Base-by-base conservation (phyloP, 2,113 vertebrate species). In the Pagrus major region DNA sequence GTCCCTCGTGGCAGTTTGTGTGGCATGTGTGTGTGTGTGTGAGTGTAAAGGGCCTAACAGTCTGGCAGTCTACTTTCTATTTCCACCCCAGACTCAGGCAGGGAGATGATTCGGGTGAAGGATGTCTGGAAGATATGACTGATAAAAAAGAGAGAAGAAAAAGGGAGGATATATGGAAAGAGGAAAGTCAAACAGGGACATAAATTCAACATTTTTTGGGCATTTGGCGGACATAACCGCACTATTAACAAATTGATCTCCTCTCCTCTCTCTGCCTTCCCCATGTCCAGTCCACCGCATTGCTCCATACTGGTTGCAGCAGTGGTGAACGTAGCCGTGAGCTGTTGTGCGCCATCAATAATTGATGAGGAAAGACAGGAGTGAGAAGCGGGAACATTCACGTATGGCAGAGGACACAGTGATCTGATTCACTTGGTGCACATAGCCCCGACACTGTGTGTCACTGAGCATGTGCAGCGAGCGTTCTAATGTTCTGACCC, bases 311-410 rank as follows among this genome's bases (percentile, higher is more conserved):
- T 81, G 81, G 86, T 86, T 75, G 87, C 86, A 68, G 75, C 75
- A 56, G 64, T 46, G 31, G 76, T 63, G 71, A 77, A 87, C 64
- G 16, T 71, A 20, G 83, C 81, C 74, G 44, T 64, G 75, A 83
- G 90, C 90, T 86, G 87, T 88, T 90, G 91, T 89, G 91, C 9
- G 1, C 14, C 25, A 52, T 93, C 90, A 93, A 93, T 93, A 93
- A 93, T 93, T 91, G 85, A 93, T 91, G 91, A 92, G 85, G 71
- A 76, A 67, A 86, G 91, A 91, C 89, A 91, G 85, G 89, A 84
- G 91, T 87, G 89, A 90, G 91, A 91, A 90, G 85, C 80, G 87
- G 89, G 86, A 90, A 90, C 93, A 88, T 91, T 87, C 70, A 80
- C 61, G 74, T 86, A 80, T 76, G 84, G 85, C 84, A 65, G 83